Evolutionary conservation across 2,888 invertebrate species (phyloP), one percentile per base, ranked within the genome.

Genomic region (Pyrrhia umbra): DNA sequence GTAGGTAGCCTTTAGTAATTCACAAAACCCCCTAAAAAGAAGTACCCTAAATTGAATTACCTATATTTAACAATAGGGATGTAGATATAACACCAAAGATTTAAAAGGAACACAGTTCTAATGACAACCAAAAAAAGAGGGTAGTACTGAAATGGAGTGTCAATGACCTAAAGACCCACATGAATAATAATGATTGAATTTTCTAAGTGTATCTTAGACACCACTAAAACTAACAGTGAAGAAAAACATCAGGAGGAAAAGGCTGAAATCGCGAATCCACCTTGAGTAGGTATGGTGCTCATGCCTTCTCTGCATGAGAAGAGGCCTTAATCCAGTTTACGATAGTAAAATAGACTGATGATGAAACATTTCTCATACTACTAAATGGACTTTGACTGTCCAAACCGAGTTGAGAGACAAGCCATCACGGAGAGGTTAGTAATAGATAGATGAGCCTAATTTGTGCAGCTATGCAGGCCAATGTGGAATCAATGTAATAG

Each of bases 401-500:
- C 40, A 60, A 23, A 52, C 9, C 15, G 2, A 50, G 25, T 46
- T 37, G 57, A 51, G 16, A 0, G 10, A 21, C 42, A 63, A 63
- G 50, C 70, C 25, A 6, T 64, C 51, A 57, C 18, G 59, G 59
- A 49, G 43, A 60, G 34, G 25, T 56, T 40, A 37, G 40, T 61
- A 74, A 70, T 74, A 42, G 60, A 73, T 73, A 68, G 61, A 68
- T 73, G 20, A 10, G n/a, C 5, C 0, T 45, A 52, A 74, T 56
- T 74, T 8, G 34, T 68, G 73, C 59, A 49, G 10, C 6, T 0
- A 67, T 61, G 70, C 70, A 68, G 51, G 47, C 21, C 37, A 42
- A 39, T 52, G 55, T 61, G 52, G 49, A 73, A 43, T 54, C 74
- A 72, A 57, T 45, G 27, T 45, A 16, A 23, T 10, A 8, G 8